These are phyloP conservation scores for Sinopyrophorus schimmeli DNA, from an alignment of 2,888 invertebrate species.

Conservation along the genomic window DNA sequence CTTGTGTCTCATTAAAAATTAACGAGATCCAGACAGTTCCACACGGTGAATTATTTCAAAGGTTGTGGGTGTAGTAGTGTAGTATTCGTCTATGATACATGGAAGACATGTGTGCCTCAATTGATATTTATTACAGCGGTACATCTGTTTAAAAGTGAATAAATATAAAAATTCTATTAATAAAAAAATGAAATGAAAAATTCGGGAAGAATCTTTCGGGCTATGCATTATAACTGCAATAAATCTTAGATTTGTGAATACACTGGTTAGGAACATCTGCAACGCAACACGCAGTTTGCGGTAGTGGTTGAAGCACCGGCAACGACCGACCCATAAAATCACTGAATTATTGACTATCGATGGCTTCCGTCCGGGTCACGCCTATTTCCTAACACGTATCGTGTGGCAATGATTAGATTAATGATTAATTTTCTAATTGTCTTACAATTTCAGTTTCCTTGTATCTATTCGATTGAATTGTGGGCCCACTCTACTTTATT, in stretches of 20 bases:
- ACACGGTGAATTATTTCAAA: conserved; percentile 21
- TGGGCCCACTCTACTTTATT: too few relatives aligned
- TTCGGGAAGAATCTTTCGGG: conserved; percentile 18
- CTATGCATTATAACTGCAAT: conserved; percentile 42
- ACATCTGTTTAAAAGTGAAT: conserved; percentile 18
- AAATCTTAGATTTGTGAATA: conserved; percentile 43
- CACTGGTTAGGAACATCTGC: conserved; percentile 46
- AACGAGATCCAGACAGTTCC: conserved; percentile 28
- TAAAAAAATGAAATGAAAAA: conserved; percentile 21
- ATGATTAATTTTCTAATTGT: conserved; percentile 29
- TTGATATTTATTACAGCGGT: conserved; percentile 13
- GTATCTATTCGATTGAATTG: too few relatives aligned
- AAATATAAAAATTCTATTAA: conserved; percentile 13
- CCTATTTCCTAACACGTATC: conserved; percentile 46
- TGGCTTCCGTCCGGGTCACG: conserved; percentile 54
- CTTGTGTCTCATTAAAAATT: conserved; percentile 30
- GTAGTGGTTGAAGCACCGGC: conserved; percentile 37
- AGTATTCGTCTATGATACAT: conserved; percentile 23
- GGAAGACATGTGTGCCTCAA: conserved; percentile 21
- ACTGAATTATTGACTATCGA: conserved; percentile 53
- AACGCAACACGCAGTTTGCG: conserved; percentile 46
- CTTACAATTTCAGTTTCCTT: too few relatives aligned
- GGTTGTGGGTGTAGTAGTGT: conserved; percentile 23
- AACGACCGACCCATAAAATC: conserved; percentile 44
- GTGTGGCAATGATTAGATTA: conserved; percentile 30